Base-by-base conservation (phyloP, 2,888 invertebrate species). In the Melipona bicolor region DNA sequence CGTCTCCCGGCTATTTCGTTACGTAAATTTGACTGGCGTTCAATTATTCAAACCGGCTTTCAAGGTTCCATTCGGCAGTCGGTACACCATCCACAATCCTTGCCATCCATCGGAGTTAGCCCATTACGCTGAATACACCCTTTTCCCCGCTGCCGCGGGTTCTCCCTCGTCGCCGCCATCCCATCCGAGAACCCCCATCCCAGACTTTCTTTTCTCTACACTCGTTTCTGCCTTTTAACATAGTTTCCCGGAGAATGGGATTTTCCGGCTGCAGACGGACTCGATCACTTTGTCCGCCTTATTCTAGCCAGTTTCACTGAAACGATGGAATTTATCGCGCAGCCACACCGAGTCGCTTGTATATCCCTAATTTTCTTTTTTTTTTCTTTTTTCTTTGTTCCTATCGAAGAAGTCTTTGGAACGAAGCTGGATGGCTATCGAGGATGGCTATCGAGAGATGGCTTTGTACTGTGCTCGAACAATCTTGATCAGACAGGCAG, bases 11-110 rank as follows among this genome's bases (percentile, higher is more conserved):
- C 73, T 86, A 88, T 84, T 81, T 79, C 86, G 86, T 83, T 87
- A 76, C 86, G 87, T 81, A 88, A 88, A 88, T 88, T 88, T 88
- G 84, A 86, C 88, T 79, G 79, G 73, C 76, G 79, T 84, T 88
- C 87, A 88, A 88, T 88, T 87, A 88, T 88, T 88, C 84, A 84
- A 69, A 50, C 82, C 36, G 78, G 84, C 87, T 82, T 83, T 86
- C 81, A 85, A 83, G 77, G 69, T 83, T 84, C 84, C 79, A 84
- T 87, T 86, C 86, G 78, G 56, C 77, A 77, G 69, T 79, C 71
- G 62, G 79, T 86, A 77, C 77, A 86, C 83, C 62, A 82, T 77
- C 79, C 80, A 61, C 54, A 62, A 32, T 72, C 77, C 62, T 81
- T 79, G 68, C 69, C 67, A 27, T 62, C 62, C 32, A 61, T 54